Conservation (phyloP, 2,888 invertebrate genomes). For the Aspidapion aeneum region DNA sequence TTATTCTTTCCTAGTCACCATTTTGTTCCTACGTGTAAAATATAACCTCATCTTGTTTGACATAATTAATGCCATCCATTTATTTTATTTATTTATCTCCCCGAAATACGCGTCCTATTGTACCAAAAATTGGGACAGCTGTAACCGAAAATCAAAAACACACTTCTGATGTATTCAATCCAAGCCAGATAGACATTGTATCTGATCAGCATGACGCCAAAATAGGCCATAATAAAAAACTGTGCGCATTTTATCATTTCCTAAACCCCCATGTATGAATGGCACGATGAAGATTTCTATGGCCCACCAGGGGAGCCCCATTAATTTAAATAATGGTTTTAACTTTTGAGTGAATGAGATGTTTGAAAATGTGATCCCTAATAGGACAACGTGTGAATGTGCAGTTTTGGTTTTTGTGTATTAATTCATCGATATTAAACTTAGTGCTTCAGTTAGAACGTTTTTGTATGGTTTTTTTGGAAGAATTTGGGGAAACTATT, state of each 20-base stretch:
- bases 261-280: not conserved
- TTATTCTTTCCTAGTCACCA: not conserved
- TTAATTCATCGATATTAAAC: no score
- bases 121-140: conserved; percentile 24
- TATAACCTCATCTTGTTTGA: not conserved
- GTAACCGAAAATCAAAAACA: conserved; percentile 10
- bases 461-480: no score
- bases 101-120: conserved; percentile 22
- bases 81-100: no score
- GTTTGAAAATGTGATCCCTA: not conserved
- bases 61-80: not conserved
- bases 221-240: not conserved
- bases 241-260: conserved; percentile 2
- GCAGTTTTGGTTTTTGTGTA: not conserved
- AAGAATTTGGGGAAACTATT: no score
- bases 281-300: not conserved
- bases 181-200: not conserved
- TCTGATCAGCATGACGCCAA: not conserved
- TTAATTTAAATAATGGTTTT: conserved; percentile 1
- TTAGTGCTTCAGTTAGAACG: no score
- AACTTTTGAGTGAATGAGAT: not conserved
- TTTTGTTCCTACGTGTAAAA: not conserved
- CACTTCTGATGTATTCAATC: conserved; percentile 1
- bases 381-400: conserved; percentile 2
- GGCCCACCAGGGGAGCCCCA: not conserved